These are phyloP conservation scores for Babylonia areolata DNA, from an alignment of 1,140 invertebrate species.

Conservation along the genomic window DNA sequence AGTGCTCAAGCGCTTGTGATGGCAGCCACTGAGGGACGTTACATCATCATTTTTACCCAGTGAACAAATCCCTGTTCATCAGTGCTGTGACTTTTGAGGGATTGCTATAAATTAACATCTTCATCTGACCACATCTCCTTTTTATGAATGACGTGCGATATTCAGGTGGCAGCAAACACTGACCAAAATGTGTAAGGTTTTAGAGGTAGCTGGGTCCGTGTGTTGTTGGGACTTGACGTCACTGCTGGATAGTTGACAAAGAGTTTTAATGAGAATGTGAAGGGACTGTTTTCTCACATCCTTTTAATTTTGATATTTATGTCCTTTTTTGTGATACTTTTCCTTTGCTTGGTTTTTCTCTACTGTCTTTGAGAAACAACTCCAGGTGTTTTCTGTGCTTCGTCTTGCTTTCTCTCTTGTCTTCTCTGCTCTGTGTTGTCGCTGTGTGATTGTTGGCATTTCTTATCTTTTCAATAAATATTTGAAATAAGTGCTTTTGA, in stretches of 20 bases:
- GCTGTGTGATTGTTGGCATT: background rate
- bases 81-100: slow-evolving; percentile 22
- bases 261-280: background rate
- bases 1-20: slow-evolving; percentile 91
- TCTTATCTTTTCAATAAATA: background rate
- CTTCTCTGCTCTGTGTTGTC: background rate
- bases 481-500: too few species aligned
- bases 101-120: background rate
- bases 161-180: slow-evolving; percentile 12
- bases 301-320: too few species aligned
- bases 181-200: background rate
- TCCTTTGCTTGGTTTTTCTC: background rate
- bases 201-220: slow-evolving; percentile 5
- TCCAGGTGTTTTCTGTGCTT: background rate
- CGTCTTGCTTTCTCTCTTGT: background rate
- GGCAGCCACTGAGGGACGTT: background rate
- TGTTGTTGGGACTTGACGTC: background rate
- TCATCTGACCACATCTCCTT: slow-evolving; percentile 23
- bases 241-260: slow-evolving; percentile 26
- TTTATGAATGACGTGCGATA: slow-evolving; percentile 6
- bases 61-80: slow-evolving; percentile 18
- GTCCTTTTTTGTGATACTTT: background rate
- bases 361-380: background rate
- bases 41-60: slow-evolving; percentile 13
- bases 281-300: background rate